Percentiles rank a stretch among this genome's conserved stretches.
Evolutionary conservation across 2,888 invertebrate genomes (phyloP).

Genomic region (Athalia rosae): DNA sequence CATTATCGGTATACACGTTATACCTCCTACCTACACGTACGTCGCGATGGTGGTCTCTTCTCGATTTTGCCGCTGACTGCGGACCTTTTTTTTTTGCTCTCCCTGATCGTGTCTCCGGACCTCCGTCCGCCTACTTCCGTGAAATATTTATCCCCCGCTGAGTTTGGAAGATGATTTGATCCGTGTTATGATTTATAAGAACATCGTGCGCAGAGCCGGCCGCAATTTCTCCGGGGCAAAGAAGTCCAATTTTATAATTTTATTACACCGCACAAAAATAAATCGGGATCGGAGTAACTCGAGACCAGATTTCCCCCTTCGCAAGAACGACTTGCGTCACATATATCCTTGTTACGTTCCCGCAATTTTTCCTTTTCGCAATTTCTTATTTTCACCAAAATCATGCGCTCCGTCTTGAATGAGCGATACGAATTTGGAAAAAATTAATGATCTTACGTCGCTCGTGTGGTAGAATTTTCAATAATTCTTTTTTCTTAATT

Average conservation of each 20-base stretch:
- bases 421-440: too few species aligned
- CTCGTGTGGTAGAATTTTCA: too few species aligned
- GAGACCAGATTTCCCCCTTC: conserved; percentile 17
- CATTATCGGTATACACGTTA: conserved; percentile 50
- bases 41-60: background rate
- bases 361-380: background rate
- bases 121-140: too few species aligned
- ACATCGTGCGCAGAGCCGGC: too few species aligned
- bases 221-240: background rate
- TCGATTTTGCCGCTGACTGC: background rate
- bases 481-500: too few species aligned
- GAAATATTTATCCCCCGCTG: background rate
- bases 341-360: background rate
- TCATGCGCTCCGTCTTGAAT: background rate
- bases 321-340: conserved; percentile 33
- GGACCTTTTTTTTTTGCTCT: background rate
- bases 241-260: conserved; percentile 16
- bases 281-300: conserved; percentile 17
- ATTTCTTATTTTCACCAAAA: background rate
- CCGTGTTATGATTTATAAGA: too few species aligned
- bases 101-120: background rate
- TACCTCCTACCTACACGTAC: conserved; percentile 6
- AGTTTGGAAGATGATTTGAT: background rate
- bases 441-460: too few species aligned
- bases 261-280: conserved; percentile 25